Conservation (phyloP, 1,140 invertebrate species). For the Plectus sambesii region DNA sequence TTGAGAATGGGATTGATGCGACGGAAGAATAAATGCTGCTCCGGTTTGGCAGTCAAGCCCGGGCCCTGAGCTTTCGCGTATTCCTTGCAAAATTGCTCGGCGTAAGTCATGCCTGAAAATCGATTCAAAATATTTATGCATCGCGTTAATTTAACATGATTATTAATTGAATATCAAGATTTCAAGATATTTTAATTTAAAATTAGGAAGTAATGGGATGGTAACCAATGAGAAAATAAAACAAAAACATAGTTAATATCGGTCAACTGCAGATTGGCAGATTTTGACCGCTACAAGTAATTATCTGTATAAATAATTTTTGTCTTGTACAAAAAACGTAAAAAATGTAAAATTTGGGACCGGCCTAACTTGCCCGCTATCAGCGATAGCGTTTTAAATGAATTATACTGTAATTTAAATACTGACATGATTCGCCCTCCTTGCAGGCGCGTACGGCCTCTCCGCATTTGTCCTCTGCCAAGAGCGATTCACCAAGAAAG, state of each 20-base stretch:
- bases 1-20: conserved; percentile 55
- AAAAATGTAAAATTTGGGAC: neutral
- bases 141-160: conserved; percentile 12
- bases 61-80: conserved; percentile 56
- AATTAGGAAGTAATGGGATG: too few relatives aligned
- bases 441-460: conserved; percentile 58
- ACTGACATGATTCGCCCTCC: conserved; percentile 54
- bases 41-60: conserved; percentile 53
- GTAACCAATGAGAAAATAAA: conserved; percentile 12
- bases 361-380: too few relatives aligned
- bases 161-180: too few relatives aligned
- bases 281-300: too few relatives aligned
- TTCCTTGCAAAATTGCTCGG: conserved; percentile 54
- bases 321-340: neutral
- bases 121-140: neutral
- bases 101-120: too few relatives aligned
- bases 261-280: too few relatives aligned
- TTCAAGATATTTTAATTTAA: too few relatives aligned
- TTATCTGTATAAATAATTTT: neutral
- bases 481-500: conserved; percentile 56
- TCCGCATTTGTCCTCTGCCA: conserved; percentile 60
- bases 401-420: neutral
- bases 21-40: conserved; percentile 59
- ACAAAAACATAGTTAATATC: too few relatives aligned
- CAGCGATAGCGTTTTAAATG: too few relatives aligned